phyloP scores from a whole-genome alignment of 2,113 vertebrate species.

The Corythoichthys haematopterus region DNA sequence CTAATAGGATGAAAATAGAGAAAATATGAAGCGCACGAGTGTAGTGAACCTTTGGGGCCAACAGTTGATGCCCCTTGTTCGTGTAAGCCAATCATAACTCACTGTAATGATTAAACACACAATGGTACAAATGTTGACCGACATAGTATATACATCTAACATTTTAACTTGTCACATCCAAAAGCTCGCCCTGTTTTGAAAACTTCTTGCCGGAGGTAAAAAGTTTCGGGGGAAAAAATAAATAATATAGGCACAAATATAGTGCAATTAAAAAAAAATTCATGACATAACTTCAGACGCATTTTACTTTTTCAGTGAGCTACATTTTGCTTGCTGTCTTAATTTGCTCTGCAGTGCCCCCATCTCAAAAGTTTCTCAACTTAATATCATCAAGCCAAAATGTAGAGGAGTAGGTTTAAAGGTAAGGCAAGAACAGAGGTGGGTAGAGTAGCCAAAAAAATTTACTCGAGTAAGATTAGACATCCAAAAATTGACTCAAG shows the following conservation, averaged over 20 bases:
- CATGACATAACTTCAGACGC: too few relatives aligned
- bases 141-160: conserved; percentile 27
- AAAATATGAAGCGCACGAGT: conserved; percentile 67
- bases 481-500: too few relatives aligned
- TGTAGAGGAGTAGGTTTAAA: too few relatives aligned
- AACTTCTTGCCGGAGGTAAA: conserved; percentile 26
- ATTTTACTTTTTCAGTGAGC: too few relatives aligned
- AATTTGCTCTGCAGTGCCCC: too few relatives aligned
- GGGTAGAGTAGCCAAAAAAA: too few relatives aligned
- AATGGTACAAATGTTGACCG: not conserved
- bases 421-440: too few relatives aligned
- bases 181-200: conserved; percentile 33
- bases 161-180: conserved; percentile 36
- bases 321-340: too few relatives aligned
- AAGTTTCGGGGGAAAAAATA: not conserved
- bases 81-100: conserved; percentile 60
- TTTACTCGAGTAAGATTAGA: too few relatives aligned
- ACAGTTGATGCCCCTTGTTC: conserved; percentile 58
- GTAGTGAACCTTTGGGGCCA: conserved; percentile 59
- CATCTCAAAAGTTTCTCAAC: too few relatives aligned
- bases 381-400: too few relatives aligned
- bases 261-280: not conserved
- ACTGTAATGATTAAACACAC: conserved; percentile 51
- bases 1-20: conserved; percentile 70
- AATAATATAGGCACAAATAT: not conserved